Base-by-base conservation (phyloP, 2,113 vertebrate species). In the Hippocampus mohnikei region DNA sequence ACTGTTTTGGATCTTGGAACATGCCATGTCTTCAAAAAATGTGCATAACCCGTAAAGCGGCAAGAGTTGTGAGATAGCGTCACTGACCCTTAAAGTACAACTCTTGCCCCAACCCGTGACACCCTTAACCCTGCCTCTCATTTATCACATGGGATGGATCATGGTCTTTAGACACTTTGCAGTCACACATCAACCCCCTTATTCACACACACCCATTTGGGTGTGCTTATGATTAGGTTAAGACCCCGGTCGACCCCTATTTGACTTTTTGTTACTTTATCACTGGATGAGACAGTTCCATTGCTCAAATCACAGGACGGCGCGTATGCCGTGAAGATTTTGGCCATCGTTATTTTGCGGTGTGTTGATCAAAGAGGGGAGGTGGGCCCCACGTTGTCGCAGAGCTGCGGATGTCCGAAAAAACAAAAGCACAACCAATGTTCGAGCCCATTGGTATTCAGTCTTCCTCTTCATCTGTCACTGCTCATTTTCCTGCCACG, bases 81-180 rank as follows among this genome's bases (percentile, higher is more conserved):
- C 69, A 75, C 56, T 85, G 79, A 90, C 84, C 84, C 81, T 72
- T 74, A 75, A 77, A 71, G 29, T 71, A 70, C 50, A 61, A 71
- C 67, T 73, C 79, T 73, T 75, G 27, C 16, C 56, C 25, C 56
- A n/a, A 29, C 25, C 27, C 5, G 80, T 58, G 42, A 68, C 76
- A 75, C 78, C 70, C 82, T 85, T 87, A 85, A 88, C 87, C 88
- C 78, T 48, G 18, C 41, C 65, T 73, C 78, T 84, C 85, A 89
- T 89, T 87, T 77, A 87, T 90, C 88, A 91, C 81, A 86, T 81
- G 81, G 78, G 67, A 77, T 56, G 61, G 80, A 87, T 88, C 81
- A 81, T 66, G 74, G 86, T 33, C 81, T 84, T 82, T 64, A 77
- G 70, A 74, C 69, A 70, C 85, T 86, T 76, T 81, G 56, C 80